These are phyloP conservation scores for Piliocolobus tephrosceles DNA, from an alignment of 2,113 vertebrate species.

Conservation along the genomic window DNA sequence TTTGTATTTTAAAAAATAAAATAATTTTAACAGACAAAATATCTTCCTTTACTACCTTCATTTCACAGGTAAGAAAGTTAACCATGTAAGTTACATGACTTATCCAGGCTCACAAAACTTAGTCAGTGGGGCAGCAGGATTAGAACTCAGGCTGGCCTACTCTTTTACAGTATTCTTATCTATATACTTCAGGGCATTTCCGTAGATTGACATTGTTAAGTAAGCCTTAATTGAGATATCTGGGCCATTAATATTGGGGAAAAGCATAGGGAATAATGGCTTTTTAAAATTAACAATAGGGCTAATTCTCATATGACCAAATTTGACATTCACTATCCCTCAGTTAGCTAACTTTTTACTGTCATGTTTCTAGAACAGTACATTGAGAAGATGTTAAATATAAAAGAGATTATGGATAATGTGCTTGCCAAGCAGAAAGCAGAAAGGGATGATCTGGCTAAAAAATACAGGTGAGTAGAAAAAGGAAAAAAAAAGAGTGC, in stretches of 20 bases:
- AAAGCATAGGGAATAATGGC: background rate
- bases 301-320: background rate
- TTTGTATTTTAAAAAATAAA: slow-evolving; percentile 16
- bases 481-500: background rate
- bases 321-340: slow-evolving; percentile 8
- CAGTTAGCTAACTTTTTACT: slow-evolving; percentile 7
- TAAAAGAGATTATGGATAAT: slow-evolving; percentile 82
- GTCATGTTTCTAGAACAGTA: slow-evolving; percentile 68
- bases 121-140: background rate
- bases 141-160: background rate
- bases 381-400: slow-evolving; percentile 73
- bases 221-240: background rate
- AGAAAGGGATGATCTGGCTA: slow-evolving; percentile 84
- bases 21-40: slow-evolving; percentile 7
- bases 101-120: background rate
- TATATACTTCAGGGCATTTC: background rate
- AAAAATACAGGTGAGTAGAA: slow-evolving; percentile 85
- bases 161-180: background rate
- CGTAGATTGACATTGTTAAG: background rate
- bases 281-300: slow-evolving; percentile 4
- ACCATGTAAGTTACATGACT: background rate
- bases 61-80: background rate
- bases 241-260: background rate
- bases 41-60: background rate
- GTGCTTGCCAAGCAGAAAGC: slow-evolving; percentile 82